Evolutionary conservation across 2,888 invertebrate genomes (phyloP), one percentile per base, ranked within the genome.

Genomic region (Apamea sordens): DNA sequence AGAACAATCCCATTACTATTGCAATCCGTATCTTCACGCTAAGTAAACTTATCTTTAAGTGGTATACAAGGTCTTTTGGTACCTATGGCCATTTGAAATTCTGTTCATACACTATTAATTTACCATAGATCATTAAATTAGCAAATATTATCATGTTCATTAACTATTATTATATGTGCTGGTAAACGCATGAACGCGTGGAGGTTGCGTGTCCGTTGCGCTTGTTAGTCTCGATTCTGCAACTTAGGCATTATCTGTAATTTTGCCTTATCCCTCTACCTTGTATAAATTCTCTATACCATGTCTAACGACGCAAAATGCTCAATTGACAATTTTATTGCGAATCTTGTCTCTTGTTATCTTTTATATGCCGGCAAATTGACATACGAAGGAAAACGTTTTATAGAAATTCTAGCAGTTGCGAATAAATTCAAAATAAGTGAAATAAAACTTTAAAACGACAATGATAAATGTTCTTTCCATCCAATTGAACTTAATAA

Each of bases 121-220:
- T 78, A 70, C 41, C 73, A 82, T 77, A 24, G 61, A 69, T 79
- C 50, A 77, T 88, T 83, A 63, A 86, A 82, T 82, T 69, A 67
- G 76, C 74, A 80, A 88, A 86, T 83, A 83, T 82, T 81, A 81
- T 77, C 83, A 78, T 78, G 78, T 72, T 74, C 69, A 76, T 83
- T 79, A 73, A 73, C 72, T 86, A 75, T 82, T 79, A 80, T 78
- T 73, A 47, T 83, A 68, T 79, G 70, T 71, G 67, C n/a, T 79
- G 53, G 71, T 68, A 75, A 79, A 87, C 41, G 71, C 79, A 71
- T 69, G 73, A 41, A 63, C 44, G 79, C 73, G 28, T 77, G 53
- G 28, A 74, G 70, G 36, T 87, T 84, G 90, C 89, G 78, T 90
- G 83, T 68, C 77, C 80, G 90, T 79, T 83, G 41, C 89, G 85